Base-by-base conservation (phyloP, 2,113 vertebrate genomes). In the Nesoenas mayeri region DNA sequence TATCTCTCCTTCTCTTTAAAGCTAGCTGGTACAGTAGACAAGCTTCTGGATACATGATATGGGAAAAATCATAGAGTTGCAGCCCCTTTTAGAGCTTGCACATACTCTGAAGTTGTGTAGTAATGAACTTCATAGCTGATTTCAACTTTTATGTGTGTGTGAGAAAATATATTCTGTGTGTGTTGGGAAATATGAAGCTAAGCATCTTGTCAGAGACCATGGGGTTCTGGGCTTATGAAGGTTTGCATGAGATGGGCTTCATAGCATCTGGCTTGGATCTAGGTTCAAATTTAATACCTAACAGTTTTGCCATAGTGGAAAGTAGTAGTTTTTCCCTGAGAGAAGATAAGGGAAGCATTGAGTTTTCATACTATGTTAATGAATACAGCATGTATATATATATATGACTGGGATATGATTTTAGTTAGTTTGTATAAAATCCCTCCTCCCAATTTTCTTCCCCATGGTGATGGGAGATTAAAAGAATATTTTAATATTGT, bases 391-490 rank as follows among this genome's bases (percentile, higher is more conserved):
- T 32, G 20, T 15, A 24, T 48, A 73, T 22, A 73, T 22, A 69
- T 22, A 15, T 62, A 25, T 36, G 19, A 1, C 6, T 57, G 7
- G 54, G 44, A 40, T 61, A 53, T 10, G 5, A 57, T 80, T 85
- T 79, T 58, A 50, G 25, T 78, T 67, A 31, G 6, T 36, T 78
- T 81, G 10, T 29, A 54, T 42, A 38, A 75, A 67, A 67, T 26
- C 31, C 11, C 22, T 79, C 24, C 32, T 81, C 29, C 11, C 10
- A 15, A 2, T 70, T 83, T 64, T 40, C 29, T 67, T 69, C 6
- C 6, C 51, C 0, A 0, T 25, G 12, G 11, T 32, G 10, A 70
- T 20, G 19, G 11, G 7, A 11, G 3, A 2, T 1, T 8, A 67
- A 85, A 74, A 34, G 11, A n/a, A 40, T 34, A n/a, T 10, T 38